Conservation (phyloP, 2,113 vertebrate species). For the Laticauda laticaudata region DNA sequence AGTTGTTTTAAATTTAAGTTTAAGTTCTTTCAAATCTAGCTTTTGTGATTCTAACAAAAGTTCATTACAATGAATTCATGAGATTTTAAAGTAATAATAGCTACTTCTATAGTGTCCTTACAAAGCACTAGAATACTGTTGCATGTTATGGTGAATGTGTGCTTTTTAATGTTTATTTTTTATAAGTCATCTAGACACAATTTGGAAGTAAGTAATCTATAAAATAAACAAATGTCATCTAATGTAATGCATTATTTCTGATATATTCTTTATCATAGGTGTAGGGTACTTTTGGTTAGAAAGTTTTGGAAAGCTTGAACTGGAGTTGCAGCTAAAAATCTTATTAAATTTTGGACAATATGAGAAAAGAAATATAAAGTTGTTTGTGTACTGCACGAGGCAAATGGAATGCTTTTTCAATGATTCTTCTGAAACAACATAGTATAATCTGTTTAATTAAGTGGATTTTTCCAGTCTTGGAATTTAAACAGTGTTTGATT, state of each 20-base stretch:
- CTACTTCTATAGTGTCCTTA: not conserved
- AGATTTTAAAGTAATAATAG: not conserved
- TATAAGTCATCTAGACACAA: not conserved
- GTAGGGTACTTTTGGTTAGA: slow-evolving; percentile 3
- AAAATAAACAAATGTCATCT: not conserved
- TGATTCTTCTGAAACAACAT: not conserved
- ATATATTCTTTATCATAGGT: not conserved
- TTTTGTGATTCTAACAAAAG: not conserved
- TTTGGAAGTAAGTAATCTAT: not conserved
- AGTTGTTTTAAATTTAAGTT: not conserved
- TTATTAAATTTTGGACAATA: not conserved
- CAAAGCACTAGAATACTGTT: not conserved
- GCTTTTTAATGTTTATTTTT: not conserved
- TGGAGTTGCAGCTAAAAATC: not conserved
- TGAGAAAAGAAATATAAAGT: not conserved
- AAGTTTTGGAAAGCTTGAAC: not conserved
- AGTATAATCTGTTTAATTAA: slow-evolving; percentile 38
- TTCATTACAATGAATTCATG: not conserved
- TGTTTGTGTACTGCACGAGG: not conserved
- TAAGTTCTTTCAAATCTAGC: not conserved
- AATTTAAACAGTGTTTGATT: slow-evolving; percentile 8
- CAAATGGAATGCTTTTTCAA: not conserved
- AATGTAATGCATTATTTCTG: not conserved
- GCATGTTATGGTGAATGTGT: not conserved
- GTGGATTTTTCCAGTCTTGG: slow-evolving; percentile 10